Evolutionary conservation across 2,888 invertebrate genomes (phyloP).

Genomic region (Melinaea menophilus): DNA sequence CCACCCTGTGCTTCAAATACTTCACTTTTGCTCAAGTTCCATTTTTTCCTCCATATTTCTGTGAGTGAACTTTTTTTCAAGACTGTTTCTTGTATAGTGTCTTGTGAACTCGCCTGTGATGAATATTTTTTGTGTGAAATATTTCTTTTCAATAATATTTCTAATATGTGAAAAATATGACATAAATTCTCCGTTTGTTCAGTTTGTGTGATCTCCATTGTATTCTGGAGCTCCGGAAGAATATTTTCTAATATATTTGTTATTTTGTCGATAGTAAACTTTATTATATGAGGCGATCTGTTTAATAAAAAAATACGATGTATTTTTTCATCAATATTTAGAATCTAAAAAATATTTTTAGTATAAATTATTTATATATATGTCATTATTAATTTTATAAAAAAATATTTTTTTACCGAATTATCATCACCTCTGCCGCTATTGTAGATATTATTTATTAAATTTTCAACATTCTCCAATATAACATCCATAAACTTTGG

Average conservation of each 20-base stretch:
- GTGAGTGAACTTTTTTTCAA: conserved; percentile 52
- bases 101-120: conserved; percentile 36
- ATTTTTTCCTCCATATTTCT: conserved; percentile 63
- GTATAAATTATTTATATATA: no score
- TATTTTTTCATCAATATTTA: conserved; percentile 52
- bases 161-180: conserved; percentile 56
- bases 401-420: conserved; percentile 37
- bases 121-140: conserved; percentile 31
- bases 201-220: conserved; percentile 42
- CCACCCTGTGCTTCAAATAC: conserved; percentile 30
- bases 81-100: conserved; percentile 38
- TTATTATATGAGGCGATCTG: conserved; percentile 55
- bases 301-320: conserved; percentile 54
- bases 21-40: conserved; percentile 48
- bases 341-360: conserved; percentile 45
- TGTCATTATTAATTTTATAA: not conserved
- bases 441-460: conserved; percentile 42
- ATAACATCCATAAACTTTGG: conserved; percentile 58
- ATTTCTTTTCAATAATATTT: conserved; percentile 49
- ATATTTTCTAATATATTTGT: conserved; percentile 42
- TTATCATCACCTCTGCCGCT: conserved; percentile 37
- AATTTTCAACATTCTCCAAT: conserved; percentile 41
- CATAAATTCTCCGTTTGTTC: conserved; percentile 52
- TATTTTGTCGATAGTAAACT: conserved; percentile 56
- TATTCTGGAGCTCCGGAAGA: conserved; percentile 37